Evolutionary conservation across 2,113 vertebrate genomes (phyloP), one percentile per base, ranked within the genome.

Genomic region (Ceratotherium simum): DNA sequence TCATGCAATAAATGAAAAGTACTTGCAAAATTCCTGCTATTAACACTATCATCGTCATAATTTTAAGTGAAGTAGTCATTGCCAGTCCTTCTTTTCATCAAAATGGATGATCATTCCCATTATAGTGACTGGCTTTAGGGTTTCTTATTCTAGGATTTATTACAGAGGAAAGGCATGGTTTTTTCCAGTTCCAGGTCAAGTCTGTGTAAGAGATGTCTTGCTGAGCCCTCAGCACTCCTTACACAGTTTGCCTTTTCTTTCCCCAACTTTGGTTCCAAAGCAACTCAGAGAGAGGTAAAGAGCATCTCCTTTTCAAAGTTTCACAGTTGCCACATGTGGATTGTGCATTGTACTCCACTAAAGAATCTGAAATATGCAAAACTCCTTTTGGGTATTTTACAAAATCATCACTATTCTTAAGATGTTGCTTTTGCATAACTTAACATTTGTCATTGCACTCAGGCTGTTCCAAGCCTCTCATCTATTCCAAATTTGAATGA

Each of bases 331-430:
- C 23, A 17, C 10, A 20, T 39, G 39, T 72, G 56, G 36, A 60
- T 75, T 46, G 33, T 29, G 18, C 9, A 58, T 54, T 73, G 5
- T 58, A 82, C 48, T 67, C 42, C 58, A 64, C 27, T 76, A 13
- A 95, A 82, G 90, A 89, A 48, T 96, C 88, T 46, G n/a, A 92
- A 91, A 69, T 85, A 88, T 90, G 60, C 36, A 90, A 36, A 80
- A n/a, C 64, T 36, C 42, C 88, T 95, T 93, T 85, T 36, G 62
- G 14, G 17, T 82, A 60, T 96, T 87, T 94, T 92, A 96, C 11
- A 92, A 91, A 92, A 84, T 58, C 58, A 58, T 92, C 48, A n/a
- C 29, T 87, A 46, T 95, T 88, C 97, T 96, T 80, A 82, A 64
- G 31, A 80, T 60, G 72, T 73, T 93, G 33, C 23, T 88, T 95